These are phyloP conservation scores for Probaryconus sp. DNA, from an alignment of 1,140 invertebrate species.

Conservation along the genomic window DNA sequence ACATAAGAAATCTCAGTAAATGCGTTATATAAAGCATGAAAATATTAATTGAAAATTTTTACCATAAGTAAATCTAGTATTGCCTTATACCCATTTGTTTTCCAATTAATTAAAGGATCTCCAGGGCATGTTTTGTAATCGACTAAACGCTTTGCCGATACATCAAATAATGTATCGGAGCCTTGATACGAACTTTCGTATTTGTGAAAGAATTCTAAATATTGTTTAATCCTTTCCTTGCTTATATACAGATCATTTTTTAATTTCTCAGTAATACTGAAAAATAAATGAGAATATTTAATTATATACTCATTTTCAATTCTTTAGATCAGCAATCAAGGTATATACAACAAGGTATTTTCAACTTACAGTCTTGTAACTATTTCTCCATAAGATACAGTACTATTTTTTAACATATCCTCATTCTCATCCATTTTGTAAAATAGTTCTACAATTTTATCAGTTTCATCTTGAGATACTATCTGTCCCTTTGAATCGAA, in stretches of 20 bases:
- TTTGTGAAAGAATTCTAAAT: conserved; percentile 80
- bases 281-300: too few relatives aligned
- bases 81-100: conserved; percentile 80
- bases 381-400: too few relatives aligned
- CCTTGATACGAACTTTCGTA: conserved; percentile 80
- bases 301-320: too few relatives aligned
- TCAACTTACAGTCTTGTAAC: too few relatives aligned
- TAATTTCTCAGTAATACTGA: too few relatives aligned
- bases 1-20: too few relatives aligned
- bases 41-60: conserved; percentile 48
- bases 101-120: conserved; percentile 81
- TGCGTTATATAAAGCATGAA: conserved; percentile 17
- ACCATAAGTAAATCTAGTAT: conserved; percentile 81
- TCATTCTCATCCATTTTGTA: conserved; percentile 52
- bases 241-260: too few relatives aligned
- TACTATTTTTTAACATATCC: too few relatives aligned
- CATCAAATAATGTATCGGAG: conserved; percentile 80
- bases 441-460: conserved; percentile 61
- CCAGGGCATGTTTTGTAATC: conserved; percentile 82
- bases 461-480: conserved; percentile 61
- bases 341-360: too few relatives aligned
- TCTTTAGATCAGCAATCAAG: too few relatives aligned
- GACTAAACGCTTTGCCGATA: conserved; percentile 78
- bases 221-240: conserved; percentile 69
- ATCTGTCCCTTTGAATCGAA: conserved; percentile 70